Evolutionary conservation across 2,797 vertebrate genomes (phyloP).

Genomic region (Allobates femoralis): DNA sequence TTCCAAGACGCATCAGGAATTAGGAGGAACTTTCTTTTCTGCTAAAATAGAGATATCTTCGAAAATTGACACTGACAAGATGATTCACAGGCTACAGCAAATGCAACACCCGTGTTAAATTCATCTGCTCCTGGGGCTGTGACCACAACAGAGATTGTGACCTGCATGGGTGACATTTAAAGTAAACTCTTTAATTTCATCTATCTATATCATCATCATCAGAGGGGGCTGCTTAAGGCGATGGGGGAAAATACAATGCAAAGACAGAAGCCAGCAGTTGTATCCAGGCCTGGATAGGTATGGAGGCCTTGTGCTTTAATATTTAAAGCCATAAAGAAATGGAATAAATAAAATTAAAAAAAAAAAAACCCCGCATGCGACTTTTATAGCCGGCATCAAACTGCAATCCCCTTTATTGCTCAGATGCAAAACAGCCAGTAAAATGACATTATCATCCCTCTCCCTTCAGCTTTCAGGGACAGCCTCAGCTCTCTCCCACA

Average conservation of each 20-base stretch:
- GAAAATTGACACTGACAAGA: conserved; percentile 99
- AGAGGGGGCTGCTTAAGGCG: conserved; percentile 68
- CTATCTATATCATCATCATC: conserved; percentile 85
- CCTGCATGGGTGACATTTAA: conserved; percentile 92
- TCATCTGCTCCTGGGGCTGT: conserved; percentile 89
- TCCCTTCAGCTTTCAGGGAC: conserved; percentile 71
- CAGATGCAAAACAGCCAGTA: conserved; percentile 70
- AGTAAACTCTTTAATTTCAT: conserved; percentile 90
- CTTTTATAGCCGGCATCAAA: conserved; percentile 73
- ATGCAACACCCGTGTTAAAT: conserved; percentile 97
- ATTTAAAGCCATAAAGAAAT: conserved; percentile 66
- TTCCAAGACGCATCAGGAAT: conserved; percentile 76
- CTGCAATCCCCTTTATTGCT: conserved; percentile 68
- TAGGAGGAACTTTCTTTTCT: conserved; percentile 81
- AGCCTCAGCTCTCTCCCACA: conserved; percentile 74
- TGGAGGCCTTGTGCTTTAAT: conserved; percentile 65
- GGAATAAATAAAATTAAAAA: conserved; percentile 68
- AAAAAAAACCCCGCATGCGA: conserved; percentile 68
- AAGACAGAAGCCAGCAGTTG: conserved; percentile 45
- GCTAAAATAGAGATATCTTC: conserved; percentile 96
- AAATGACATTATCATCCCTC: conserved; percentile 66
- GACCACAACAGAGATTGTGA: conserved; percentile 86
- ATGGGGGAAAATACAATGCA: conserved; percentile 59
- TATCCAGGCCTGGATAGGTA: conserved; percentile 58
- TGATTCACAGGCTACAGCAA: conserved; percentile 91